These are phyloP conservation scores for Serilophus lunatus DNA, from an alignment of 2,113 vertebrate genomes.

Conservation along the genomic window DNA sequence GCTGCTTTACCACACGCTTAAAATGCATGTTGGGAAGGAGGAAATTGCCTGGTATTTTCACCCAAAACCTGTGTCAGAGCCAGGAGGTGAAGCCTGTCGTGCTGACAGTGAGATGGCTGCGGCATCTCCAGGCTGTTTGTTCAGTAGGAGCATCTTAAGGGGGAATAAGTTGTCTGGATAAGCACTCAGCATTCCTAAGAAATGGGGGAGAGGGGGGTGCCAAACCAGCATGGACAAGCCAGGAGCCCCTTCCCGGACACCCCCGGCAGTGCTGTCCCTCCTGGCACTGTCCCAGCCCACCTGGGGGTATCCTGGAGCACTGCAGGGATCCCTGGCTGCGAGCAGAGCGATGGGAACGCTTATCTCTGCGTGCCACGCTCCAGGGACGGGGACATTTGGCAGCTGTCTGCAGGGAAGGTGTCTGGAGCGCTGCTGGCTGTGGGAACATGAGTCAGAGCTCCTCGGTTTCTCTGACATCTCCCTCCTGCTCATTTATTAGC, in stretches of 20 bases:
- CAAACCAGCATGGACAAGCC: not conserved
- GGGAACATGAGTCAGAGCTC: conserved; percentile 42
- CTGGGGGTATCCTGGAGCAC: rapidly evolving
- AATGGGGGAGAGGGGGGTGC: rapidly evolving
- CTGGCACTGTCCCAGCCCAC: not conserved
- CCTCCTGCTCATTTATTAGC: conserved; percentile 40
- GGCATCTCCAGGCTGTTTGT: not conserved
- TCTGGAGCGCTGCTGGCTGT: not conserved
- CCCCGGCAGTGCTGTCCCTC: not conserved
- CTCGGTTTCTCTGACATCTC: not conserved
- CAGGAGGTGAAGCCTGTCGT: not conserved
- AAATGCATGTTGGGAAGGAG: not conserved
- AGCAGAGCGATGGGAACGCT: not conserved
- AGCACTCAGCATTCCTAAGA: not conserved
- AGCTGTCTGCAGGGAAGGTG: conserved; percentile 35
- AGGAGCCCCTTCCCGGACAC: not conserved
- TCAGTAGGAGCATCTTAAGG: not conserved
- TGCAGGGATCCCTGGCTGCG: not conserved
- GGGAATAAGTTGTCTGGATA: too few relatives aligned
- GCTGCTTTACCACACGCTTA: not conserved
- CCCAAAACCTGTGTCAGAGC: not conserved
- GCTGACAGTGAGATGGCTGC: not conserved
- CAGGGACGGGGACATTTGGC: not conserved
- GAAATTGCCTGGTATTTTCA: not conserved
- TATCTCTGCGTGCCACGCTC: not conserved